Evolutionary conservation across 2,113 vertebrate species (phyloP).

Genomic region (Vanacampus margaritifer): DNA sequence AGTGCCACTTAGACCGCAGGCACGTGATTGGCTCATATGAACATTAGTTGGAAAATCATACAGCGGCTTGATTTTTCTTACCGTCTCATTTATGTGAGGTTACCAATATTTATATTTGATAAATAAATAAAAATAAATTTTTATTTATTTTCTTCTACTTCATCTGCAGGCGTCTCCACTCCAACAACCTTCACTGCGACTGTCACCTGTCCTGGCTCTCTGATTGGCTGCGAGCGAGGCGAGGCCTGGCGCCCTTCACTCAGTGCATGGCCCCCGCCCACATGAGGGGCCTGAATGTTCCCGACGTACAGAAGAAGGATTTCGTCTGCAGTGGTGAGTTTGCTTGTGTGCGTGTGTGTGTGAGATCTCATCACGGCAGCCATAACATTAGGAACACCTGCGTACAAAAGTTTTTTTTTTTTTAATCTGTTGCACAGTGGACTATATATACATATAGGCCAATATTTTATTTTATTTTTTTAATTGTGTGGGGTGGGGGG

Average conservation of each 20-base stretch:
- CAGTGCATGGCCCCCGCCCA: slow-evolving; percentile 93
- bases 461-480: no score
- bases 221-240: slow-evolving; percentile 91
- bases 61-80: neutral
- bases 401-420: neutral
- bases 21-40: neutral
- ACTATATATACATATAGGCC: no score
- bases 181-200: slow-evolving; percentile 95
- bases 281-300: slow-evolving; percentile 92
- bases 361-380: neutral
- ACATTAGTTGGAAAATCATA: neutral
- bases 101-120: no score
- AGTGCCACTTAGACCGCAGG: neutral
- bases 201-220: slow-evolving; percentile 98
- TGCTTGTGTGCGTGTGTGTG: neutral
- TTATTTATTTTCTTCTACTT: no score
- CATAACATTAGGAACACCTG: neutral
- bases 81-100: neutral
- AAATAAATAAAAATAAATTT: no score
- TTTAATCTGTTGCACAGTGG: no score
- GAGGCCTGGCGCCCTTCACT: slow-evolving; percentile 91
- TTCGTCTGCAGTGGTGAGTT: slow-evolving; percentile 87
- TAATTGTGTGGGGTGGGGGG: no score
- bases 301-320: slow-evolving; percentile 95
- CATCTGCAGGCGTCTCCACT: slow-evolving; percentile 86